Conservation (phyloP, 1,140 invertebrate genomes). For the Micrasema minimum region DNA sequence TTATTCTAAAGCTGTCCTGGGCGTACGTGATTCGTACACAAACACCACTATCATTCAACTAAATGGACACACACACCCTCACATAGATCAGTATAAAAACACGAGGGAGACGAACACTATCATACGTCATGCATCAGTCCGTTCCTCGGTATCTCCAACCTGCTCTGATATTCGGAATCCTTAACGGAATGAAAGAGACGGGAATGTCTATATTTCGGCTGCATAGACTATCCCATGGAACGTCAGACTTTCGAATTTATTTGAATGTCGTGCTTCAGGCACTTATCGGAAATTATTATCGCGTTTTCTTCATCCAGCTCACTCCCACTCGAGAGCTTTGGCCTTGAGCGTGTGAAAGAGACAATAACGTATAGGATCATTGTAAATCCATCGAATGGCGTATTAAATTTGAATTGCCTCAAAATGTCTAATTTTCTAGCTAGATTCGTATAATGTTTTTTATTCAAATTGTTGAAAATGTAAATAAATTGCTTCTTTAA, state of each 20-base stretch:
- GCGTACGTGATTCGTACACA: slow-evolving; percentile 44
- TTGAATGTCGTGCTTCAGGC: slow-evolving; percentile 43
- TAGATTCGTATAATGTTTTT: too few relatives aligned
- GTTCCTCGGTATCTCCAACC: slow-evolving; percentile 22
- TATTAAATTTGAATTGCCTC: slow-evolving; percentile 35
- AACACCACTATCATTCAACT: slow-evolving; percentile 50
- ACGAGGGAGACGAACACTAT: slow-evolving; percentile 36
- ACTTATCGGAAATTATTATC: slow-evolving; percentile 43
- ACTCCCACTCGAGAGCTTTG: not conserved
- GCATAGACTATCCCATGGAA: slow-evolving; percentile 36
- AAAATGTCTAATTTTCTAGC: not conserved
- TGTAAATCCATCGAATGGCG: slow-evolving; percentile 38
- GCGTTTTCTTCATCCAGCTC: slow-evolving; percentile 4
- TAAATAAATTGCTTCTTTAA: too few relatives aligned
- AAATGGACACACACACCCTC: slow-evolving; percentile 52
- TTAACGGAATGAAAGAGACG: slow-evolving; percentile 1
- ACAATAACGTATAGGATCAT: slow-evolving; percentile 31
- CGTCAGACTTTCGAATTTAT: slow-evolving; percentile 51
- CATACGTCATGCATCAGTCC: slow-evolving; percentile 36
- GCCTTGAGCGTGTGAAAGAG: slow-evolving; percentile 16
- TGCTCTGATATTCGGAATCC: slow-evolving; percentile 3
- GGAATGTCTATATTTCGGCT: slow-evolving; percentile 26
- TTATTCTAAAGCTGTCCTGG: slow-evolving; percentile 47
- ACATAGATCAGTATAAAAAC: slow-evolving; percentile 31
- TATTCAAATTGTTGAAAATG: too few relatives aligned